These are phyloP conservation scores for Eumaeus atala DNA, from an alignment of 1,140 invertebrate species.

Conservation along the genomic window DNA sequence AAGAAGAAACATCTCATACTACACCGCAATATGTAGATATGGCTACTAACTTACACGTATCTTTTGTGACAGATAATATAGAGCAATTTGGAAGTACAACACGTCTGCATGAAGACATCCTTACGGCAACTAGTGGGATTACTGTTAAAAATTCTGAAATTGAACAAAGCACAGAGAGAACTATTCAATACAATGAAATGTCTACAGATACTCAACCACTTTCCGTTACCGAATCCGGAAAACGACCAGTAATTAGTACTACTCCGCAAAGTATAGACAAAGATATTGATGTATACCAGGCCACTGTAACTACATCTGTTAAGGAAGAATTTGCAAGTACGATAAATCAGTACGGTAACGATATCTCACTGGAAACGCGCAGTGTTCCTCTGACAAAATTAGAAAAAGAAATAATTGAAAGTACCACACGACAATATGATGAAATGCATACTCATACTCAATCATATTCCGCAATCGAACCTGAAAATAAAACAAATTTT, in stretches of 20 bases:
- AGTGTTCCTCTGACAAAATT: not conserved
- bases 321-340: not conserved
- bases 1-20: no score
- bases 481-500: not conserved
- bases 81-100: not conserved
- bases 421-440: no score
- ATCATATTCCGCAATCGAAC: not conserved
- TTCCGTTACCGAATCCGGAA: not conserved
- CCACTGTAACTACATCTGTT: not conserved
- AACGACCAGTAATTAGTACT: not conserved
- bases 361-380: not conserved
- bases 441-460: not conserved
- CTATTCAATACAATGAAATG: not conserved
- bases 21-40: not conserved
- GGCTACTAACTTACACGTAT: not conserved
- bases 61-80: not conserved
- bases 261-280: not conserved
- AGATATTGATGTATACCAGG: not conserved
- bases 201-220: not conserved
- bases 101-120: not conserved
- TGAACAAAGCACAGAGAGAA: not conserved
- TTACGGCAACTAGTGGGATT: not conserved
- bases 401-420: no score
- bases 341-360: not conserved
- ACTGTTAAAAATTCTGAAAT: not conserved